Evolutionary conservation across 2,797 vertebrate species (phyloP).

Genomic region (Malacoraja senta): DNA sequence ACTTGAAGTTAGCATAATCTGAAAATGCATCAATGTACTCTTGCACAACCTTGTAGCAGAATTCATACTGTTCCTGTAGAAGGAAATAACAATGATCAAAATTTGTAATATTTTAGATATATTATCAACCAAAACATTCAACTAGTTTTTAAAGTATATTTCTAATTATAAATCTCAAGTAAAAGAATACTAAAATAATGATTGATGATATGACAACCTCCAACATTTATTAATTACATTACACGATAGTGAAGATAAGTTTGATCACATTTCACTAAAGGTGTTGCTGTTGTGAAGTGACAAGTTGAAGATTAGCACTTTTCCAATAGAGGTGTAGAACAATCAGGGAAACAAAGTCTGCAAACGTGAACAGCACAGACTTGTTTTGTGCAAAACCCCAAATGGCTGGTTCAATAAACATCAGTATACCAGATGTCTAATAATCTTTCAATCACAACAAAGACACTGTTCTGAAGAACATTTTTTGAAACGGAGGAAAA

Average conservation of each 20-base stretch:
- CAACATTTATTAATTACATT: neutral
- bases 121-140: neutral
- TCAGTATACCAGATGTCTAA: neutral
- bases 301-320: neutral
- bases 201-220: neutral
- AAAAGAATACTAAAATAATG: neutral
- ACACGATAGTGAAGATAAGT: neutral
- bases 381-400: neutral
- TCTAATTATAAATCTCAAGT: neutral
- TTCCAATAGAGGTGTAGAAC: neutral
- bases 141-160: neutral
- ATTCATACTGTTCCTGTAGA: constrained; percentile 93
- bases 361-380: neutral
- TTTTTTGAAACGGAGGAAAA: neutral
- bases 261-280: neutral
- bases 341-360: rapidly evolving
- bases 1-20: constrained; percentile 99
- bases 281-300: neutral
- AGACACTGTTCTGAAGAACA: neutral
- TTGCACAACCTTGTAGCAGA: constrained; percentile 99
- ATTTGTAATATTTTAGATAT: neutral
- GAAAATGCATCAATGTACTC: constrained; percentile 98
- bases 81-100: constrained; percentile 10
- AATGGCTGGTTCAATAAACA: neutral
- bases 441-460: neutral